Percentiles rank a stretch among this genome's conserved stretches.
These are phyloP conservation scores for Rhea americana DNA, from an alignment of 2,113 vertebrate species.

Conservation along the genomic window DNA sequence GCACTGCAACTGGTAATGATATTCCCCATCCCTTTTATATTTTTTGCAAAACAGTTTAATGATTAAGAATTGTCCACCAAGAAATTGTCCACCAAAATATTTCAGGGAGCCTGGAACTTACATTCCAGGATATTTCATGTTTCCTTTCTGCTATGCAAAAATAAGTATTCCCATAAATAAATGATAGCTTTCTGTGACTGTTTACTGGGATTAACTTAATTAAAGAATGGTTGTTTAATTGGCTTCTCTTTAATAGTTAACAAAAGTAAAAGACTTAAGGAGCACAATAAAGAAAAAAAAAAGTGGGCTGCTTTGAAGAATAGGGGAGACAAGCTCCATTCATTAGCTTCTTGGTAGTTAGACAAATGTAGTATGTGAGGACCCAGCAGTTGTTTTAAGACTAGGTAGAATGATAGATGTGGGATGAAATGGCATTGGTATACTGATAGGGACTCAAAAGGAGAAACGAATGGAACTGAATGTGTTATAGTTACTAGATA, in stretches of 20 bases:
- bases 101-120: background rate
- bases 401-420: background rate
- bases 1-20: background rate
- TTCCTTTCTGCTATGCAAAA: background rate
- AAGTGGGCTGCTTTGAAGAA: background rate
- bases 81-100: too few species aligned
- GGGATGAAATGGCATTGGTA: background rate
- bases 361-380: background rate
- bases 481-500: background rate
- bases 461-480: background rate
- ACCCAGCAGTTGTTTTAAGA: background rate
- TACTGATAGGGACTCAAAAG: background rate
- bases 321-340: background rate
- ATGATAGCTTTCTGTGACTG: background rate
- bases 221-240: background rate
- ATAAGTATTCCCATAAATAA: background rate
- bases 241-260: background rate
- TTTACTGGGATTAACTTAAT: background rate
- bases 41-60: background rate
- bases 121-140: background rate
- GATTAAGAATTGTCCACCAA: background rate
- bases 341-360: background rate
- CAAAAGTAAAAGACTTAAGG: background rate
- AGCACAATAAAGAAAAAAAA: background rate
- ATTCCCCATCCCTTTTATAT: background rate